These are phyloP conservation scores for Raillietiella orientalis DNA, from an alignment of 2,888 invertebrate species.

Conservation along the genomic window DNA sequence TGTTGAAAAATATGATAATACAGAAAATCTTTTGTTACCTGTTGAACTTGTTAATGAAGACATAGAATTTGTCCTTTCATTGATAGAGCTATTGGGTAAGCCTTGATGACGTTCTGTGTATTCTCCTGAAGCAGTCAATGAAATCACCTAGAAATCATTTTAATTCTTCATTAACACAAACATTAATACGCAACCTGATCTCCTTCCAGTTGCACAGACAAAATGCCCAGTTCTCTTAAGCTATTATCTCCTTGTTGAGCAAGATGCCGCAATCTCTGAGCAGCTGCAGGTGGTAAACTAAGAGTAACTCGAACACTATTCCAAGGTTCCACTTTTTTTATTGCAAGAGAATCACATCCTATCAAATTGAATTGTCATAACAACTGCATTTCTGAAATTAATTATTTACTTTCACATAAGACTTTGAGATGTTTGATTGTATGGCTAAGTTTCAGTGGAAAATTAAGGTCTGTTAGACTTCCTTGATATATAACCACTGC, in stretches of 20 bases:
- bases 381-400: not conserved
- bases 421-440: conserved; percentile 37
- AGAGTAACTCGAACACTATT: conserved; percentile 90
- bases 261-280: conserved; percentile 55
- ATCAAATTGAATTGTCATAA: conserved; percentile 5
- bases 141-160: conserved; percentile 17
- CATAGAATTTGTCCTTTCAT: too few relatives aligned
- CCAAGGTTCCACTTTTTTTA: conserved; percentile 79
- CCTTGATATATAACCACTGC: conserved; percentile 74
- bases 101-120: conserved; percentile 31
- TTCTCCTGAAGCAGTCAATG: conserved; percentile 24
- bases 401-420: not conserved
- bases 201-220: conserved; percentile 60
- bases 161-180: not conserved
- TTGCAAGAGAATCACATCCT: conserved; percentile 20
- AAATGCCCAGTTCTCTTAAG: conserved; percentile 64
- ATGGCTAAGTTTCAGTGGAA: conserved; percentile 41
- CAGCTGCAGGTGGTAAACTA: conserved; percentile 86
- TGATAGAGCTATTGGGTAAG: too few relatives aligned
- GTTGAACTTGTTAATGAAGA: too few relatives aligned
- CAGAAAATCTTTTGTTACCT: too few relatives aligned
- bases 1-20: too few relatives aligned
- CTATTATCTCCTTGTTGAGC: conserved; percentile 67
- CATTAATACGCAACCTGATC: conserved; percentile 18
- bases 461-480: conserved; percentile 54